These are phyloP conservation scores for Oreonectes daqikongensis DNA, from an alignment of 2,797 vertebrate genomes.

Conservation along the genomic window DNA sequence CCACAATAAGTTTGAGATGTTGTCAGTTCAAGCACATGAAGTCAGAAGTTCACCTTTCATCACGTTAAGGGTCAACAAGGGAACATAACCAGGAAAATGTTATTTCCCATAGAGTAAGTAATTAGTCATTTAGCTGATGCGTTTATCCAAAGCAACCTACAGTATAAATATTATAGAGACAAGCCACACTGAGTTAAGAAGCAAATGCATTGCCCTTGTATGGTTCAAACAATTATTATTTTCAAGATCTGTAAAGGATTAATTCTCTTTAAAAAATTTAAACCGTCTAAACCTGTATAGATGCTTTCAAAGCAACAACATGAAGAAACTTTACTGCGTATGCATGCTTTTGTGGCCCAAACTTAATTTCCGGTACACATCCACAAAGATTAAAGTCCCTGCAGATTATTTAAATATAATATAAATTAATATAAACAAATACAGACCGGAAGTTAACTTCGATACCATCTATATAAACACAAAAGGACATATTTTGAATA, in stretches of 20 bases:
- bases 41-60: slow-evolving; percentile 40
- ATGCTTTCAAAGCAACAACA: too few relatives aligned
- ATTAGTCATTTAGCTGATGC: slow-evolving; percentile 43
- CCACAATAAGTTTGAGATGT: slow-evolving; percentile 19
- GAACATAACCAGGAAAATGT: slow-evolving; percentile 34
- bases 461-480: too few relatives aligned
- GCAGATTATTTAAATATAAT: too few relatives aligned
- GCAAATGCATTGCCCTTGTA: too few relatives aligned
- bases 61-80: slow-evolving; percentile 30
- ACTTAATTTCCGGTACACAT: too few relatives aligned
- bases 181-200: slow-evolving; percentile 34
- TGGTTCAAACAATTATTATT: neutral
- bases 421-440: too few relatives aligned
- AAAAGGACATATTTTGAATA: too few relatives aligned
- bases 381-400: too few relatives aligned
- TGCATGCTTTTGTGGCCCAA: too few relatives aligned
- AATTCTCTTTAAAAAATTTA: neutral
- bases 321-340: too few relatives aligned
- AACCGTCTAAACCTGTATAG: too few relatives aligned
- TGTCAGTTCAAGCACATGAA: slow-evolving; percentile 33
- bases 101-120: slow-evolving; percentile 41
- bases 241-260: neutral
- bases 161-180: slow-evolving; percentile 26
- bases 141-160: slow-evolving; percentile 38
- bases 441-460: too few relatives aligned